Evolutionary conservation across 2,113 vertebrate species (phyloP).

Genomic region (Heterochromis multidens): DNA sequence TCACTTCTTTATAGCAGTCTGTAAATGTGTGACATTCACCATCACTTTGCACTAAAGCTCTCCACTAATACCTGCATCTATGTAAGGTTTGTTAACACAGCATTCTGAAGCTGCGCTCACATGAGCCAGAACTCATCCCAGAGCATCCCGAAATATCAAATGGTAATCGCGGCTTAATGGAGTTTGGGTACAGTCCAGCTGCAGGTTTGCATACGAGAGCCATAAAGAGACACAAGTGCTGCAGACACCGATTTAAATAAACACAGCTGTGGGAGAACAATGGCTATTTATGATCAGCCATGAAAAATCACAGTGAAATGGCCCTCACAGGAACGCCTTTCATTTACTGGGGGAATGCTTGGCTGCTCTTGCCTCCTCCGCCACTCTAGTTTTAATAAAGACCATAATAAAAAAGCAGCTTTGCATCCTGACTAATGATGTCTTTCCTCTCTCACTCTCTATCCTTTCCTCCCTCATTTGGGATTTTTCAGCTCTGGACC

Average conservation of each 20-base stretch:
- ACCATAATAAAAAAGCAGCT: slow-evolving; percentile 33
- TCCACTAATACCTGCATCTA: neutral
- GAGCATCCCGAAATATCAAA: neutral
- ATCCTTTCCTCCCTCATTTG: neutral
- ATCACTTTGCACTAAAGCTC: neutral
- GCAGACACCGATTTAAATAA: slow-evolving; percentile 26
- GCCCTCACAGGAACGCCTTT: slow-evolving; percentile 41
- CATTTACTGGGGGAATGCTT: slow-evolving; percentile 41
- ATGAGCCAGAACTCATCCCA: neutral
- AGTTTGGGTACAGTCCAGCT: neutral
- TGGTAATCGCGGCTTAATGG: neutral
- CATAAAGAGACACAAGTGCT: neutral
- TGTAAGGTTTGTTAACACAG: neutral
- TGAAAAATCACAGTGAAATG: slow-evolving; percentile 14
- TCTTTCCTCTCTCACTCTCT: slow-evolving; percentile 7
- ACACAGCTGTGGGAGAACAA: slow-evolving; percentile 53
- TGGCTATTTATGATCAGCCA: slow-evolving; percentile 43
- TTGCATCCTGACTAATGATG: slow-evolving; percentile 27
- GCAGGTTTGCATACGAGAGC: neutral
- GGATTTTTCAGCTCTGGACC: neutral
- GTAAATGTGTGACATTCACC: neutral
- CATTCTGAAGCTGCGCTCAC: neutral
- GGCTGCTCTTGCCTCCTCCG: neutral
- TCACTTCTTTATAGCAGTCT: neutral
- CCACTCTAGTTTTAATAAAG: slow-evolving; percentile 38